A percentile compares a stretch with the other conserved stretches of the same genome.
Conservation (phyloP, 2,113 vertebrate genomes). For the Cranoglanis bouderius region DNA sequence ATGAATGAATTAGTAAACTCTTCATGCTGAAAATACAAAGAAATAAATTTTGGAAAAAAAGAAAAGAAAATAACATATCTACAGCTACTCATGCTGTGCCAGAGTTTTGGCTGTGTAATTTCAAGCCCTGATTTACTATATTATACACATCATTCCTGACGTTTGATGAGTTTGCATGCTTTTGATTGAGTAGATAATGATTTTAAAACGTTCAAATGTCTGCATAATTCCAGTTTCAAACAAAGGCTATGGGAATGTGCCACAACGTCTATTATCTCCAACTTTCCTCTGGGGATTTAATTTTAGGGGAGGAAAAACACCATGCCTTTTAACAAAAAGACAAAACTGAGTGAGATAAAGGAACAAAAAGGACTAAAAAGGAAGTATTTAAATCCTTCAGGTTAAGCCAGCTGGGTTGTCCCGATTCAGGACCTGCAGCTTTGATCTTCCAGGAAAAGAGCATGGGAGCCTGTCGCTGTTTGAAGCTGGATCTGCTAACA, state of each 20-base stretch:
- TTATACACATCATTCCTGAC: not conserved
- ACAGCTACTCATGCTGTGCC: not conserved
- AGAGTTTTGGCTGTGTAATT: not conserved
- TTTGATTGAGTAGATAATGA: not conserved
- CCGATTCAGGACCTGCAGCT: slow-evolving; percentile 60
- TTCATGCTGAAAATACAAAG: not conserved
- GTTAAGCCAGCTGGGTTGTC: slow-evolving; percentile 64
- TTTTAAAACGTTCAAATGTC: not conserved
- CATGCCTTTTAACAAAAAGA: slow-evolving; percentile 37
- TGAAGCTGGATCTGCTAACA: slow-evolving; percentile 60
- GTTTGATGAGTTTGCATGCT: not conserved
- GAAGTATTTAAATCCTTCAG: slow-evolving; percentile 65
- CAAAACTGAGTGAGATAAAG: slow-evolving; percentile 46
- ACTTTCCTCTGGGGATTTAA: not conserved
- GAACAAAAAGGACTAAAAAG: slow-evolving; percentile 57
- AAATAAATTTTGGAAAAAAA: too few species aligned
- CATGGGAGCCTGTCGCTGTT: slow-evolving; percentile 55
- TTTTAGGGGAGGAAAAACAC: slow-evolving; percentile 3
- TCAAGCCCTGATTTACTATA: not conserved
- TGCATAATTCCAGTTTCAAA: not conserved
- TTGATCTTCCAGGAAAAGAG: slow-evolving; percentile 68
- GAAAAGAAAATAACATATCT: not conserved
- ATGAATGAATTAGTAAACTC: not conserved
- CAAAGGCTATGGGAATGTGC: slow-evolving; percentile 31
- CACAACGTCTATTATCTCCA: not conserved